Evolutionary conservation across 1,140 invertebrate genomes (phyloP).

Genomic region (Venturia canescens): DNA sequence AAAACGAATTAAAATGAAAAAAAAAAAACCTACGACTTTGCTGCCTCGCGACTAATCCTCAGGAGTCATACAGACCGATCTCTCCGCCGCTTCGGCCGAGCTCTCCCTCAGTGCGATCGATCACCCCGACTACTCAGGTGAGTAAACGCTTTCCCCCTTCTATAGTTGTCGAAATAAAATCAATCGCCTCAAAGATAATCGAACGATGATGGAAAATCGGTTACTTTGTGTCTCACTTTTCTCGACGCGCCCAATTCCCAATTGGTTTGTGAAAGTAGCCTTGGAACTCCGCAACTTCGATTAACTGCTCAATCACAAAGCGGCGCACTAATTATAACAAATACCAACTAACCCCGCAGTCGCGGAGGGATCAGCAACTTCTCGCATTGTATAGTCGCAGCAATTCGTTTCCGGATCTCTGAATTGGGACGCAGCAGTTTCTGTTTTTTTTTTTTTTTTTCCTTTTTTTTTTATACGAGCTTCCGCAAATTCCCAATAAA

Average conservation of each 20-base stretch:
- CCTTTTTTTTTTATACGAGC: neutral
- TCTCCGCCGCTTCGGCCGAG: conserved; percentile 5
- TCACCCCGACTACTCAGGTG: conserved; percentile 19
- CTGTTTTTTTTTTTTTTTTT: neutral
- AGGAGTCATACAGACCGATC: neutral
- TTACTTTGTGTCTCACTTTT: no score
- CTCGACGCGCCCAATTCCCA: no score
- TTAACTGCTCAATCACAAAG: no score
- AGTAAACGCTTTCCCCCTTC: neutral
- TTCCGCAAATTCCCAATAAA: conserved; percentile 2
- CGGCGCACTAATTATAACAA: no score
- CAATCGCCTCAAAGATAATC: neutral
- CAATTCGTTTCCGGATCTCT: no score
- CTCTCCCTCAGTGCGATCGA: conserved; percentile 6
- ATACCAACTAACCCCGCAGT: no score
- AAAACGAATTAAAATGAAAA: neutral
- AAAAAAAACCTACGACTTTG: neutral
- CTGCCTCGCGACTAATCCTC: conserved; percentile 3
- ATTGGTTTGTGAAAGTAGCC: no score
- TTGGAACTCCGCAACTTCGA: no score
- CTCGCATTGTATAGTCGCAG: no score
- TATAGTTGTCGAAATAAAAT: neutral
- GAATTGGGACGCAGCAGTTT: no score
- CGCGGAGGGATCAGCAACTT: no score
- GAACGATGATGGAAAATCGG: neutral